phyloP scores from a whole-genome alignment of 2,113 vertebrate genomes.

The Microtus pennsylvanicus region DNA sequence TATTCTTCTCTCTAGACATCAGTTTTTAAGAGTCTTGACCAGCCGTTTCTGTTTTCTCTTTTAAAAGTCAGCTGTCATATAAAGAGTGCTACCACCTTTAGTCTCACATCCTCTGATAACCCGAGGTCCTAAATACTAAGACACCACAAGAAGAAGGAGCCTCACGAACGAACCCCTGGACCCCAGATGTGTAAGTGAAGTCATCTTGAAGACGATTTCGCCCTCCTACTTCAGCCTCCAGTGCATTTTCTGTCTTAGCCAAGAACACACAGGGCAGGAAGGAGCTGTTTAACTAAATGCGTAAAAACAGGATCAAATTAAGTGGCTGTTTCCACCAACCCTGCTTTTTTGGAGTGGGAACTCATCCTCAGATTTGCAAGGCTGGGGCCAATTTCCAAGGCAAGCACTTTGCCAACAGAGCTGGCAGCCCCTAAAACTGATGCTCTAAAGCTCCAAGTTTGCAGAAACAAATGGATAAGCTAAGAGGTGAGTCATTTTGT shows the following conservation, averaged over 20 bases:
- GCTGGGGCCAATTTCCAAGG: neutral
- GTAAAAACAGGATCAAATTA: slow-evolving; percentile 30
- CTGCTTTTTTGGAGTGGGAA: neutral
- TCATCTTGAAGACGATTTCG: neutral
- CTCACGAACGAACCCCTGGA: neutral
- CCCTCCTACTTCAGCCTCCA: neutral
- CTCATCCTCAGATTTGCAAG: neutral
- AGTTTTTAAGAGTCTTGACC: neutral
- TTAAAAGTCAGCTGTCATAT: neutral
- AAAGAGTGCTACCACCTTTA: neutral
- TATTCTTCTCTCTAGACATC: neutral
- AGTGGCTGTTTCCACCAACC: neutral
- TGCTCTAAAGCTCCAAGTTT: slow-evolving; percentile 48
- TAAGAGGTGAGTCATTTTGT: slow-evolving; percentile 50
- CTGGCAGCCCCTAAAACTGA: neutral
- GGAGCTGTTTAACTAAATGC: neutral
- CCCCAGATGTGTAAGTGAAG: neutral
- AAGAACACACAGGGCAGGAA: neutral
- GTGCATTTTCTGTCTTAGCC: neutral
- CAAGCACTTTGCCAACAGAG: too few relatives aligned
- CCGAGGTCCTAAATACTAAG: neutral
- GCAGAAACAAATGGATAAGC: slow-evolving; percentile 40
- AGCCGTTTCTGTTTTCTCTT: neutral
- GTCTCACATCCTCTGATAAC: neutral
- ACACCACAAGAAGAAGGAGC: neutral